Conservation (phyloP, 2,797 vertebrate species). For the Cetoscarus ocellatus region DNA sequence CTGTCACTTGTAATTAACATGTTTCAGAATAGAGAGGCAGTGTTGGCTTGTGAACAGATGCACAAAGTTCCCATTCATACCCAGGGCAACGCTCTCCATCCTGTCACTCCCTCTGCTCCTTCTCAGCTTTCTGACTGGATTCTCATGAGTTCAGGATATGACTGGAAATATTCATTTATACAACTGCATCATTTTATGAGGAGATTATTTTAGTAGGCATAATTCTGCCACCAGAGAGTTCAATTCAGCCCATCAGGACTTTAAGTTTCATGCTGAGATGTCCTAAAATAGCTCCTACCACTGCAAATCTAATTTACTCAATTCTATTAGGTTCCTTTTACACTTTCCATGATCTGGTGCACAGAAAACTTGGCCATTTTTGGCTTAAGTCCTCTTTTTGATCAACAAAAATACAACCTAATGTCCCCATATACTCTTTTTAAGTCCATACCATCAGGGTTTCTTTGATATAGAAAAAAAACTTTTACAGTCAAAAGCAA, state of each 20-base stretch:
- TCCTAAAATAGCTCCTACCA: slow-evolving; percentile 57
- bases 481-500: slow-evolving; percentile 65
- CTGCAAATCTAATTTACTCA: slow-evolving; percentile 48
- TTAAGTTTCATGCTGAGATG: slow-evolving; percentile 51
- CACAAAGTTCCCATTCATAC: slow-evolving; percentile 81
- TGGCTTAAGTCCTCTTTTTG: slow-evolving; percentile 34
- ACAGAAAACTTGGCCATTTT: slow-evolving; percentile 27
- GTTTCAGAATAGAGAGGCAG: slow-evolving; percentile 71
- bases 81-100: slow-evolving; percentile 34
- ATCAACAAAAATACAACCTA: slow-evolving; percentile 42
- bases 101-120: slow-evolving; percentile 36
- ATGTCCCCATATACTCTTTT: slow-evolving; percentile 31
- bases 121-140: slow-evolving; percentile 64
- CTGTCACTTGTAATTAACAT: slow-evolving; percentile 80
- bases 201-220: slow-evolving; percentile 52
- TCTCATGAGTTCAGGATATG: slow-evolving; percentile 59
- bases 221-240: slow-evolving; percentile 34
- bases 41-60: slow-evolving; percentile 58
- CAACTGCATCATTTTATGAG: slow-evolving; percentile 35
- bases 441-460: slow-evolving; percentile 20
- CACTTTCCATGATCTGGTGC: slow-evolving; percentile 37
- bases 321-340: slow-evolving; percentile 41
- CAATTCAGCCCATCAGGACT: slow-evolving; percentile 37
- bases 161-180: slow-evolving; percentile 50
- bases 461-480: slow-evolving; percentile 30